Base-by-base conservation (phyloP, 1,140 invertebrate species). In the Nixonia krombeini region DNA sequence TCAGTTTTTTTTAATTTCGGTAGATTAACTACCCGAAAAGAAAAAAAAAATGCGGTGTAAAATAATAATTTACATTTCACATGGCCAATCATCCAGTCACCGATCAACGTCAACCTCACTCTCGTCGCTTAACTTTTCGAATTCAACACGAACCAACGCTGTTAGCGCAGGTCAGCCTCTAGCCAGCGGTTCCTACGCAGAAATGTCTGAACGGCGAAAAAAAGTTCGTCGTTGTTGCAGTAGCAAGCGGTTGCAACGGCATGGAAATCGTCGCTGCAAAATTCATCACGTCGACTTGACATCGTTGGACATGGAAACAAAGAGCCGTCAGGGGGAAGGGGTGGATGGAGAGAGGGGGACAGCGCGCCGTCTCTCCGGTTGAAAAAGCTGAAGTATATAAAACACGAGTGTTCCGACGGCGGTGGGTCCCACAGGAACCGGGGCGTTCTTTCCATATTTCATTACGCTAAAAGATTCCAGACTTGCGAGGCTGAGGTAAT, bases 401-500 rank as follows among this genome's bases (percentile, higher is more conserved):
- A 31, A n/a, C n/a, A n/a, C n/a, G 4, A 31, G 9, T n/a, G 29
- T n/a, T n/a, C 2, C 9, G 29, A 31, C 9, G 29, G 3, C 9
- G 29, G 9, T 10, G 29, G 9, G 15, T 16, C 35, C 21, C 21
- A 8, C 38, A 15, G 10, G 38, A 26, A 38, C 5, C 29, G 18
- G 5, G 10, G 21, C 28, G 35, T 49, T 49, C 58, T 53, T 55
- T 63, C 38, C 29, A 63, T 56, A 63, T 56, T 63, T 64, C 52
- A 56, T 51, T 51, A 46, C 51, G 17, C 37, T 64, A 51, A 56
- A 56, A 64, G 40, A 64, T 51, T 64, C 61, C 37, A 37, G 38
- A 26, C 4, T 26, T 26, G 9, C 25, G 9, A 9, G 25, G 4
- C 25, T 26, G 25, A 26, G 25, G 9, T 26, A 9, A 26, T 26